Conservation (phyloP, 2,113 vertebrate genomes). For the Microcebus griseorufus region DNA sequence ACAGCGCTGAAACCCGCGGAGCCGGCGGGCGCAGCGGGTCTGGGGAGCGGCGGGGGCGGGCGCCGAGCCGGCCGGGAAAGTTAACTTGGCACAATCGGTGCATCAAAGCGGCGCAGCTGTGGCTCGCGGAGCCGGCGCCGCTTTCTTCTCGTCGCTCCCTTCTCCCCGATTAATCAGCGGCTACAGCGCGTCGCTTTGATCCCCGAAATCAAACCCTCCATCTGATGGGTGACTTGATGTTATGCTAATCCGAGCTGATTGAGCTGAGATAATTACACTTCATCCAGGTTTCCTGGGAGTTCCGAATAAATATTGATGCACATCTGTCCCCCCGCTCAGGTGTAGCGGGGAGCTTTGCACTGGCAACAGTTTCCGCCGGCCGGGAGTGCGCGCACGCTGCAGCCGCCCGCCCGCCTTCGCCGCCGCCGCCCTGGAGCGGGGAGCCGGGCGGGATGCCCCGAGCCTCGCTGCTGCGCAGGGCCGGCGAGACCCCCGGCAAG, state of each 20-base stretch:
- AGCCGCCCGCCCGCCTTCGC: neutral
- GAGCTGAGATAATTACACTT: conserved; percentile 86
- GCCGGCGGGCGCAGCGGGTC: neutral
- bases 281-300: conserved; percentile 85
- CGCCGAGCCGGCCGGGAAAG: neutral
- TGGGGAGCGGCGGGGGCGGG: neutral
- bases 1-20: neutral
- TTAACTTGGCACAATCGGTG: neutral
- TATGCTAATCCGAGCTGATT: conserved; percentile 85
- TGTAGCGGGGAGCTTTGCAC: conserved; percentile 36
- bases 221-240: conserved; percentile 82
- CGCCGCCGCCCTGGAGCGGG: rapidly evolving
- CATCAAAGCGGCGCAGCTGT: conserved; percentile 37
- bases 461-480: neutral
- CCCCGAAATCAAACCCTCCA: conserved; percentile 81
- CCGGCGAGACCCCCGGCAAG: rapidly evolving
- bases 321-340: conserved; percentile 83
- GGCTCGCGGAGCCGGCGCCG: neutral
- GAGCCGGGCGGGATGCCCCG: too few relatives aligned
- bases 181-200: conserved; percentile 80
- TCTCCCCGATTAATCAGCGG: conserved; percentile 69
- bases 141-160: conserved; percentile 57
- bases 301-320: conserved; percentile 85
- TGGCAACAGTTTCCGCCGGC: conserved; percentile 50
- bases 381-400: neutral